phyloP scores from a whole-genome alignment of 2,888 invertebrate species.

The Leptopilina drosophilae region DNA sequence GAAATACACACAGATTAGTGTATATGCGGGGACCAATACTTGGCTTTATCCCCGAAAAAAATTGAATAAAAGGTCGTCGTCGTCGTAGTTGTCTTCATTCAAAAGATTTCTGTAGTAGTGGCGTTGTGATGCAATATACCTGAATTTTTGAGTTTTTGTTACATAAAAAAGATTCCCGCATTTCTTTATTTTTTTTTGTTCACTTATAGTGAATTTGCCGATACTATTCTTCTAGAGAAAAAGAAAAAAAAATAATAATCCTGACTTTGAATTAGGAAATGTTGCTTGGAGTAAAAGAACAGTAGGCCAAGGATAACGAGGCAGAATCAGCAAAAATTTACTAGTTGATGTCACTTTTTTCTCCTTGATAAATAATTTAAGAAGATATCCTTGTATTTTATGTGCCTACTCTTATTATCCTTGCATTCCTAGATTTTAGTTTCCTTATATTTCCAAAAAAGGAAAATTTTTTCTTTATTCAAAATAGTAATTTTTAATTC shows the following conservation, averaged over 20 bases:
- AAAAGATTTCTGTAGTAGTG: neutral
- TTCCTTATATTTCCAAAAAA: neutral
- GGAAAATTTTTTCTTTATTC: neutral
- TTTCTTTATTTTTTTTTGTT: neutral
- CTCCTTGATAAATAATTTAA: slow-evolving; percentile 39
- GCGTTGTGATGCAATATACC: neutral
- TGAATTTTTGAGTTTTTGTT: neutral
- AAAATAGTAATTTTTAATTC: too few relatives aligned
- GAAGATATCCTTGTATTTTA: slow-evolving; percentile 9
- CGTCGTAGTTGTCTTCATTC: slow-evolving; percentile 8
- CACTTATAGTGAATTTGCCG: neutral
- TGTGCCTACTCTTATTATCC: too few relatives aligned
- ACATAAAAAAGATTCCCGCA: neutral
- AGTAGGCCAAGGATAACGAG: slow-evolving; percentile 58
- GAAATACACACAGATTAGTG: slow-evolving; percentile 19
- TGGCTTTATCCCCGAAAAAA: slow-evolving; percentile 1
- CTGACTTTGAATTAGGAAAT: slow-evolving; percentile 8
- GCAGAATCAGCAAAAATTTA: slow-evolving; percentile 43
- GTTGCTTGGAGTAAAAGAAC: slow-evolving; percentile 38
- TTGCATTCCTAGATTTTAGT: neutral
- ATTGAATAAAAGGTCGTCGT: slow-evolving; percentile 7
- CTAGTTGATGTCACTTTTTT: slow-evolving; percentile 41
- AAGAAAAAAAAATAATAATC: neutral
- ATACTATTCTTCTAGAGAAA: neutral
- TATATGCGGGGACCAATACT: neutral